Evolutionary conservation across 2,888 invertebrate genomes (phyloP).

Genomic region (Zele albiditarsus): DNA sequence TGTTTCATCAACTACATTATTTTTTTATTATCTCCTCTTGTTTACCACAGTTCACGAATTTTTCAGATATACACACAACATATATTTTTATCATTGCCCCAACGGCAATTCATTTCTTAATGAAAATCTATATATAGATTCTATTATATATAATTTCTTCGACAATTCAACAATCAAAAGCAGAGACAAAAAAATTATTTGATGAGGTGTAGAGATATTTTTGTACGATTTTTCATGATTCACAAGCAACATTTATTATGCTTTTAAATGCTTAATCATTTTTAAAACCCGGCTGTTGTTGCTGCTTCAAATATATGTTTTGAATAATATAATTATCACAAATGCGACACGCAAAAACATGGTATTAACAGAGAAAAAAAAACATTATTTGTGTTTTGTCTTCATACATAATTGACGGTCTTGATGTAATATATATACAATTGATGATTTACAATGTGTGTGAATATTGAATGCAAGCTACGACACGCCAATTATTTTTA

Average conservation of each 20-base stretch:
- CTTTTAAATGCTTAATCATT: neutral
- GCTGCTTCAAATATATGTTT: neutral
- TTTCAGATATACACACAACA: neutral
- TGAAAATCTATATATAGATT: neutral
- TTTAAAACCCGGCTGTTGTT: neutral
- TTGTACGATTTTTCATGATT: slow-evolving; percentile 2
- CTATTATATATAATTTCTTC: neutral
- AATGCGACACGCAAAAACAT: neutral
- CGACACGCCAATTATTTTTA: neutral
- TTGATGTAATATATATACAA: neutral
- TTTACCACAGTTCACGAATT: neutral
- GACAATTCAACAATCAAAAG: neutral
- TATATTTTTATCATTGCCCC: neutral
- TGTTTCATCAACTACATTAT: neutral
- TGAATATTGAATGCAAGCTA: neutral
- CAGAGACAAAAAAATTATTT: neutral
- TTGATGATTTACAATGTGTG: neutral
- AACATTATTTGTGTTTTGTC: neutral
- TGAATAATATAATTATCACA: neutral
- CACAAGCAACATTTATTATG: neutral
- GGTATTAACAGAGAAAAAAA: neutral
- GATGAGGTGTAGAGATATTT: neutral
- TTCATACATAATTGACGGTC: neutral
- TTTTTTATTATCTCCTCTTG: neutral
- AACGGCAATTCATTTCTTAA: neutral